These are phyloP conservation scores for Macrobrachium nipponense DNA, from an alignment of 1,140 invertebrate species.

Conservation along the genomic window DNA sequence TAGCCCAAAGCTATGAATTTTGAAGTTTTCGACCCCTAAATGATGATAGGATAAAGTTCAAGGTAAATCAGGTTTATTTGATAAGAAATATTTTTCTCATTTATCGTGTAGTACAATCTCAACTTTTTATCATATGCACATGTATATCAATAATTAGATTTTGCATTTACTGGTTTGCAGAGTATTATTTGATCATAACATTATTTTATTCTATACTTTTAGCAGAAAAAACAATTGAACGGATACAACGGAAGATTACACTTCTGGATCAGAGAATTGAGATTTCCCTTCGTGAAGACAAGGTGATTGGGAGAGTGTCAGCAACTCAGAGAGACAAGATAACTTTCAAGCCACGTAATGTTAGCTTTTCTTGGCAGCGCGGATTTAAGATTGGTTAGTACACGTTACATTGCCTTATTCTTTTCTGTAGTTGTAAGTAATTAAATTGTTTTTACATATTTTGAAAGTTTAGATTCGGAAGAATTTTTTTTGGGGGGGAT, in stretches of 20 bases:
- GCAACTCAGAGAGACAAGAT: conserved; percentile 71
- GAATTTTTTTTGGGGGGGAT: not conserved
- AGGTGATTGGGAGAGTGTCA: conserved; percentile 80
- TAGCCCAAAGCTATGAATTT: too few relatives aligned
- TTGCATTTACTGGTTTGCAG: not conserved
- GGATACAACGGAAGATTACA: conserved; percentile 73
- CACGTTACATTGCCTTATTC: conserved; percentile 58
- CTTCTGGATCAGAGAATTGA: conserved; percentile 78
- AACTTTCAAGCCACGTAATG: conserved; percentile 75
- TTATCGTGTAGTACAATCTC: too few relatives aligned
- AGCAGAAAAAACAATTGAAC: conserved; percentile 62
- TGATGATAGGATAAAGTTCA: too few relatives aligned
- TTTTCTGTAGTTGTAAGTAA: conserved; percentile 37
- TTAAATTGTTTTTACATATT: not conserved
- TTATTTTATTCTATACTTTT: not conserved
- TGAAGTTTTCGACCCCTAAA: too few relatives aligned
- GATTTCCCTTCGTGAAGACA: conserved; percentile 73
- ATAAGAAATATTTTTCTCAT: too few relatives aligned
- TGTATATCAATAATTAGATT: not conserved
- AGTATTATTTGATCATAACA: not conserved
- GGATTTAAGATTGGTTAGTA: conserved; percentile 87
- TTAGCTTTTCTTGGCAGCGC: conserved; percentile 91
- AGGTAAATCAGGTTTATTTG: too few relatives aligned
- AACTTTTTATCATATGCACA: too few relatives aligned
- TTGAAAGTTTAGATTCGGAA: not conserved